A percentile compares a stretch with the other conserved stretches of the same genome.
phyloP scores from a whole-genome alignment of 2,888 invertebrate genomes.

The Trisateles emortualis region DNA sequence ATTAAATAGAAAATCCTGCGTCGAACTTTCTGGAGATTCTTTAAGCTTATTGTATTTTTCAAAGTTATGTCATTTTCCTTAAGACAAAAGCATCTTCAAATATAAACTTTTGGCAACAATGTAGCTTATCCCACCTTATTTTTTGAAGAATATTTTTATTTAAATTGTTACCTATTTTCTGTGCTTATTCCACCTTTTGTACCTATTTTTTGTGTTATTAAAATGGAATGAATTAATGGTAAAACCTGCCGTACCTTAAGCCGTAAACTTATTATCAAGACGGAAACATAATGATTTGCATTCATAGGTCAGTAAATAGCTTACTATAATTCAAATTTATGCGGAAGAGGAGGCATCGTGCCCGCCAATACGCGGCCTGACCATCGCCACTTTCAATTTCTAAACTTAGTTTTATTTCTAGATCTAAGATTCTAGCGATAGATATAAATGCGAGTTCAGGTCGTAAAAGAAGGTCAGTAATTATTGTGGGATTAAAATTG shows the following conservation, averaged over 20 bases:
- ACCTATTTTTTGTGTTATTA: too few species aligned
- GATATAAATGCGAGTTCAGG: background rate
- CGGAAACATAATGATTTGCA: conserved; percentile 67
- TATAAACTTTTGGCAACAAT: background rate
- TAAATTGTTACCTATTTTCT: too few species aligned
- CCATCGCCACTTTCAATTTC: conserved; percentile 51
- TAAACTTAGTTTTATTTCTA: conserved; percentile 22
- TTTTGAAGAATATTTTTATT: too few species aligned
- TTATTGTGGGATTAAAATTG: background rate
- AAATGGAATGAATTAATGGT: too few species aligned
- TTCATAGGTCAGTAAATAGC: conserved; percentile 61
- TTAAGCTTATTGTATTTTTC: background rate
- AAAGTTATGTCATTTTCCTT: background rate
- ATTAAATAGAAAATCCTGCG: background rate
- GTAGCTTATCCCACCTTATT: too few species aligned
- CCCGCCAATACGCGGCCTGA: conserved; percentile 20
- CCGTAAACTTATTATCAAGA: conserved; percentile 55
- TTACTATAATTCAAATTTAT: conserved; percentile 55
- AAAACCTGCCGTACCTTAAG: conserved; percentile 35
- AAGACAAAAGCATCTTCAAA: background rate
- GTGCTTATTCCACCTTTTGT: too few species aligned
- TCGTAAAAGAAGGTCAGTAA: background rate
- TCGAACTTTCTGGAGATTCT: background rate
- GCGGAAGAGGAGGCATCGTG: conserved; percentile 54
- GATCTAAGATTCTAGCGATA: background rate